A percentile compares a stretch with the other conserved stretches of the same genome.
phyloP scores from a whole-genome alignment of 92 coral and sea anemone genomes.

The Blastomussa wellsi region DNA sequence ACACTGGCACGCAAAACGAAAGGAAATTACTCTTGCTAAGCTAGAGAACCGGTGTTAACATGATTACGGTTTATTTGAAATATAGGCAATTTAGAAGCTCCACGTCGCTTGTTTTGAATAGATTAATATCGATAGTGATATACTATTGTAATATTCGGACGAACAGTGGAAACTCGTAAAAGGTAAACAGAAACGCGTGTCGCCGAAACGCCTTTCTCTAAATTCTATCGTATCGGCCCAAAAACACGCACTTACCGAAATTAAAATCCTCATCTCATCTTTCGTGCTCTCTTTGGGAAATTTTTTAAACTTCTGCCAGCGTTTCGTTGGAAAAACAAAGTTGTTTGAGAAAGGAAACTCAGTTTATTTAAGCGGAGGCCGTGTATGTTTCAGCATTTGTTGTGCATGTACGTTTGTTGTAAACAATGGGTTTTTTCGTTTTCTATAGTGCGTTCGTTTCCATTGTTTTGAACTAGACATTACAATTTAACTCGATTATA shows the following conservation, averaged over 20 bases:
- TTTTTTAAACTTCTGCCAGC: background rate
- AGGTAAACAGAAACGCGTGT: constrained; percentile 87
- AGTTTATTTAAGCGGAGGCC: constrained; percentile 8
- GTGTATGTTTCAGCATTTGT: constrained; percentile 30
- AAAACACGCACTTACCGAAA: constrained; percentile 14
- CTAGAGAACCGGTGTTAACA: constrained; percentile 75
- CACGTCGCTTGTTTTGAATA: constrained; percentile 64
- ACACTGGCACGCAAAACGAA: background rate
- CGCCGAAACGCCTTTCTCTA: constrained; percentile 38
- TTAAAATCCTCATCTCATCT: background rate
- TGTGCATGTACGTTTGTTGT: constrained; percentile 1
- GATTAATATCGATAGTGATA: constrained; percentile 75
- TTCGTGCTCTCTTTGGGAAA: background rate
- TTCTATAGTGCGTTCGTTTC: constrained; percentile 15
- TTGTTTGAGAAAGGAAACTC: constrained; percentile 3
- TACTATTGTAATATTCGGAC: constrained; percentile 54
- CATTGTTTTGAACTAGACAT: constrained; percentile 23
- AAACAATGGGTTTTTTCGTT: constrained; percentile 35
- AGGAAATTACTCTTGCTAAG: constrained; percentile 48
- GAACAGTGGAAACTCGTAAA: constrained; percentile 35
- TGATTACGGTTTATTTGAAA: constrained; percentile 75
- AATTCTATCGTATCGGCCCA: background rate
- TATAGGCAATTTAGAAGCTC: constrained; percentile 58
- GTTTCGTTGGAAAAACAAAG: background rate
- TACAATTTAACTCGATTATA: constrained; percentile 34